Conservation (phyloP, 2,888 invertebrate genomes). For the Branchellion lobata region DNA sequence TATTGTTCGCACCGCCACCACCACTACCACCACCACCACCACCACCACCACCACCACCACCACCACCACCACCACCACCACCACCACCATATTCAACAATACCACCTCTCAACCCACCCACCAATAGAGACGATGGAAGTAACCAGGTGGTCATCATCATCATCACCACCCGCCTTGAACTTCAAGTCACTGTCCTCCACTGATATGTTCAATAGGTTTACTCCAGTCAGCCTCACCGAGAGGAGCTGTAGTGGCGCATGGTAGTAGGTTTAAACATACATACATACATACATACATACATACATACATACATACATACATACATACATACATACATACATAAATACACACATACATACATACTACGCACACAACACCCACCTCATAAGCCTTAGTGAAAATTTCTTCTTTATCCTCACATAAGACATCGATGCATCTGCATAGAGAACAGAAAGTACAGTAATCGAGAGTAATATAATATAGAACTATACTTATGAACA, state of each 20-base stretch:
- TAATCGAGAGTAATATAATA: too few species aligned
- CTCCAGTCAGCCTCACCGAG: slow-evolving; percentile 64
- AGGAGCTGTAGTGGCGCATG: slow-evolving; percentile 45
- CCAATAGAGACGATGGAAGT: slow-evolving; percentile 91
- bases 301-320: neutral
- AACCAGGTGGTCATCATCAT: slow-evolving; percentile 70
- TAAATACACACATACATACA: too few species aligned
- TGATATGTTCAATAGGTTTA: slow-evolving; percentile 2
- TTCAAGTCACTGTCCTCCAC: neutral
- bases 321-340: neutral
- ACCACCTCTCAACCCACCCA: too few species aligned
- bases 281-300: neutral
- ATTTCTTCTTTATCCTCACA: slow-evolving; percentile 63
- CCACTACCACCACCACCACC: too few species aligned
- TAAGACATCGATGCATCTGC: slow-evolving; percentile 69
- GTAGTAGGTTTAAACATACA: neutral
- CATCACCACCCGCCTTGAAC: neutral
- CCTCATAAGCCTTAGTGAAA: slow-evolving; percentile 60
- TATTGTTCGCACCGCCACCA: too few species aligned
- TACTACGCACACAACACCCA: too few species aligned
- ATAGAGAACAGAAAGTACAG: too few species aligned
- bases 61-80: too few species aligned
- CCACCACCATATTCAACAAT: too few species aligned
- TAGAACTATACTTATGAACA: too few species aligned
- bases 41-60: too few species aligned